A percentile compares a stretch with the other conserved stretches of the same genome.
Conservation (phyloP, 2,888 invertebrate species). For the Diogma glabrata region DNA sequence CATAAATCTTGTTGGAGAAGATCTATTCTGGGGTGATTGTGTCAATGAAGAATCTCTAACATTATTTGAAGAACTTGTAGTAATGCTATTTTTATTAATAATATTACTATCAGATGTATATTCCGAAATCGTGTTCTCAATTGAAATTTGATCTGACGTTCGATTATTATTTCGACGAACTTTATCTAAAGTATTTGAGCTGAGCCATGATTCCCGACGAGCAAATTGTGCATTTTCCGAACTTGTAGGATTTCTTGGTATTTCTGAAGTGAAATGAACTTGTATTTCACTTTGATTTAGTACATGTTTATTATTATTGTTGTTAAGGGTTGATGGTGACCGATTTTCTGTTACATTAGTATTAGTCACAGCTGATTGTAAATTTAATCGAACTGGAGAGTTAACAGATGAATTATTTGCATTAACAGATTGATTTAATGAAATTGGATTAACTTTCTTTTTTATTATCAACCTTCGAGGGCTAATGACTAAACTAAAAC, state of each 20-base stretch:
- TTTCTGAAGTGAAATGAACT: not conserved
- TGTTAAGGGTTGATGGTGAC: not conserved
- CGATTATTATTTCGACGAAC: constrained; percentile 27
- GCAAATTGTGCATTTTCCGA: not conserved
- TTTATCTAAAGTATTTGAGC: constrained; percentile 29
- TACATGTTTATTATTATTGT: no score
- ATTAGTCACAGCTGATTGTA: constrained; percentile 1
- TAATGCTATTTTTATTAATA: not conserved
- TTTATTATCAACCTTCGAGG: constrained; percentile 63
- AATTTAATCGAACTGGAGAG: no score
- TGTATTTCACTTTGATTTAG: not conserved
- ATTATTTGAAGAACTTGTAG: not conserved
- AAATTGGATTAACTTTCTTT: constrained; percentile 14
- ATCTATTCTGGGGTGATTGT: constrained; percentile 8
- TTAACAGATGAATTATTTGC: not conserved
- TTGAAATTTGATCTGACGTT: constrained; percentile 25
- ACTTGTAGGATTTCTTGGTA: not conserved
- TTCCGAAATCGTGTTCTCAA: not conserved
- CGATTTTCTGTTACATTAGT: constrained; percentile 17
- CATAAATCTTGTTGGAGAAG: constrained; percentile 13
- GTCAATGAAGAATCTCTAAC: constrained; percentile 14
- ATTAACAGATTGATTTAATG: constrained; percentile 4
- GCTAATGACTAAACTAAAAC: constrained; percentile 45
- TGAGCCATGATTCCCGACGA: constrained; percentile 32
- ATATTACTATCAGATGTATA: not conserved